Base-by-base conservation (phyloP, 2,797 vertebrate genomes). In the Cryptoprocta ferox region DNA sequence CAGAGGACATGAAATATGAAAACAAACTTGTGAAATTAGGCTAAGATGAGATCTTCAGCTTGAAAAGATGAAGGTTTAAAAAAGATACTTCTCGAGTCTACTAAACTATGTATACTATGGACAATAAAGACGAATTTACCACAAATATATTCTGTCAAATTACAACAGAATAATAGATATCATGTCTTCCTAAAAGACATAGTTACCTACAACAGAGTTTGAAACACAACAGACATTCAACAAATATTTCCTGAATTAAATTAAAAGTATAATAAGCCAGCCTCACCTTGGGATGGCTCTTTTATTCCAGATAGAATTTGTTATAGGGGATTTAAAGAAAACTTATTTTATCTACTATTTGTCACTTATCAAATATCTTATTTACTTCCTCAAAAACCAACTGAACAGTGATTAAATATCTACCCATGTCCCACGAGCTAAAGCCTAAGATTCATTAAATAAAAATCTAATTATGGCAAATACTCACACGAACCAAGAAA, bases 401-500 rank as follows among this genome's bases (percentile, higher is more conserved):
- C 19, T 24, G 88, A 75, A 81, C 48, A 65, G 42, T 92, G 26
- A 30, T 39, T 61, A 61, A 97, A 24, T 35, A 70, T n/a, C 93
- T 82, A 85, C 81, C 9, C 79, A 65, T 73, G 66, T 89, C 81
- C 9, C 79, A 65, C 73, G 66, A 86, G 66, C 70, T 70, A 92
- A 18, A 89, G 45, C 59, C 85, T 66, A 97, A 76, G 11, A 76
- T 24, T 91, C 48, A 30, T 73, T 21, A 95, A 94, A n/a, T 11
- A 78, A 91, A 83, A 95, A 95, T n/a, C 42, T 45, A 87, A n/a
- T 81, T 45, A 79, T 71, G 68, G 91, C 86, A 98, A 96, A 95
- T n/a, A 98, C 45, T 97, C 98, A 98, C 97, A 97, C 98, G 75
- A 96, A 98, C 98, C 96, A 98, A 96, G 97, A 97, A 97, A 98